Evolutionary conservation across 2,113 vertebrate genomes (phyloP).

Genomic region (Raja brachyura): DNA sequence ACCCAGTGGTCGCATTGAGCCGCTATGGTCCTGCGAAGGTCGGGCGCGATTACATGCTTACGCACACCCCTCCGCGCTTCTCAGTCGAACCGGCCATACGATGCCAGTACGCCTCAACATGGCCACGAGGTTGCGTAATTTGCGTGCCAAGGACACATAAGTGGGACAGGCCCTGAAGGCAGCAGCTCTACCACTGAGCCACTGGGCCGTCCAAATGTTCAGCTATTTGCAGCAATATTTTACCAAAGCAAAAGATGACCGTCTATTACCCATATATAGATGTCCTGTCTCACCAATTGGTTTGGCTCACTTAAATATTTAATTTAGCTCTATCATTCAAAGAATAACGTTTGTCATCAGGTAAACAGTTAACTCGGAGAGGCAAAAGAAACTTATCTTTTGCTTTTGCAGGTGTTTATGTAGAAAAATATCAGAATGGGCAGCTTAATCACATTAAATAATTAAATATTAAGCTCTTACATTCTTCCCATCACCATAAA

Average conservation of each 20-base stretch:
- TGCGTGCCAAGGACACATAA: no score
- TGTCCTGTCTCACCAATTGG: neutral
- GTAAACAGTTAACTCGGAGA: neutral
- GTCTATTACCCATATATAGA: neutral
- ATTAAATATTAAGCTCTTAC: neutral
- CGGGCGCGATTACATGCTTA: no score
- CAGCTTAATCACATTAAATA: neutral
- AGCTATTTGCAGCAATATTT: neutral
- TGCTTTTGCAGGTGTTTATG: neutral
- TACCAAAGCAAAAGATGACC: neutral
- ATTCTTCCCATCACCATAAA: neutral
- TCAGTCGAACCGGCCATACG: no score
- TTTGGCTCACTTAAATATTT: neutral
- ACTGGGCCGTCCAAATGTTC: no score
- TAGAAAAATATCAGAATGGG: neutral
- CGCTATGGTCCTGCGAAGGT: no score
- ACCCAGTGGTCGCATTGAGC: no score
- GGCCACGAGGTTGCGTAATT: no score
- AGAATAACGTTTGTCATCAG: neutral
- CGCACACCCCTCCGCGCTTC: no score
- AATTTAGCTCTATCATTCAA: neutral
- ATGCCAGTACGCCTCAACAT: no score
- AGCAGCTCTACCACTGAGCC: no score
- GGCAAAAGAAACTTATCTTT: neutral
- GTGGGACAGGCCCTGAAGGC: no score